Evolutionary conservation across 2,113 vertebrate species (phyloP), one percentile per base, ranked within the genome.

Genomic region (Gnathonemus longibarbis): DNA sequence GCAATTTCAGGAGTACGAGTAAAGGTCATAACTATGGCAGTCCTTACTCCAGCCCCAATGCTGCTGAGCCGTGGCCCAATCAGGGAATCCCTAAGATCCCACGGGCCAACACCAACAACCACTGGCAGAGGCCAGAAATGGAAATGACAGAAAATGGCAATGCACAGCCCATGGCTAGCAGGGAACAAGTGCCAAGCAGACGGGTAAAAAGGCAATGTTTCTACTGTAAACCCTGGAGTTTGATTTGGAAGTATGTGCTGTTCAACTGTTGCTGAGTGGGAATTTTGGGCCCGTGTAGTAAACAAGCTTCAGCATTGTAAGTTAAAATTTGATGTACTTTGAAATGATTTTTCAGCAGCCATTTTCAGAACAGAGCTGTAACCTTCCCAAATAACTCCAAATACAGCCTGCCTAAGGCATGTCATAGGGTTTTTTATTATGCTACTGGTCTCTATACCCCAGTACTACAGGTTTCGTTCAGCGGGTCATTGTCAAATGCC

Each of bases 1-100:
- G 0, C 2, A 35, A 24, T 21, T 62, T 53, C 84, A 95, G 93
- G 49, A 91, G 31, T 74, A 0, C 3, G 62, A 31, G 0, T 42
- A 15, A 90, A 24, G 46, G 89, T 15, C 84, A 89, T 0, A 1
- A n/a, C 48, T 85, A 1, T 87, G 91, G 49, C 74, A 95, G 95
- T 85, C 95, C 95, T 0, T 96, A 95, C 89, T 52, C 93, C 5
- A 3, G 88, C 17, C 92, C 91, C 0, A 91, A 94, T 0, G 0
- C 74, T 3, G 88, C 5, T 48, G 85, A 92, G 86, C 50, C 92
- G 0, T 96, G 95, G 95, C 90, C 93, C 15, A 52, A 91, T 2
- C 91, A 90, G 56, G 27, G 95, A 89, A 17, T 92, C 19, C 93
- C 94, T 7, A 93, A 53, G 89, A 94, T 96, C 84, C 96, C 96